Evolutionary conservation across 2,797 vertebrate species (phyloP), one percentile per base, ranked within the genome.

Genomic region (Rhadinocentrus ornatus): DNA sequence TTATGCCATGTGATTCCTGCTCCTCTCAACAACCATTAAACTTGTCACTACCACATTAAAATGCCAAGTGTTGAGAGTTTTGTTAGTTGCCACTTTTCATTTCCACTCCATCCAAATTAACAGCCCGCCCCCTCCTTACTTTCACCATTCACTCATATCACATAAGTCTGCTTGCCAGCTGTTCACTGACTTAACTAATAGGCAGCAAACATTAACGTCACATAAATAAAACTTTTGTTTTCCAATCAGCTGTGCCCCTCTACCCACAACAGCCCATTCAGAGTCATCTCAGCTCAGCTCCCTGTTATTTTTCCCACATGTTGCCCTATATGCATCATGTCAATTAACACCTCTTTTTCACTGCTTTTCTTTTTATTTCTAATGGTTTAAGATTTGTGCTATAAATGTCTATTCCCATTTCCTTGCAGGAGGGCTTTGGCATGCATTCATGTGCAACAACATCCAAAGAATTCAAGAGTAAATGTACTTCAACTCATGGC

Each of bases 211-310:
- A 85, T 41, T 71, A 37, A 66, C 71, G 11, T 22, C 20, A 22
- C 69, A 74, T 76, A 70, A 75, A 78, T 54, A 79, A 86, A 85
- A 85, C 76, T 67, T 83, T 66, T 71, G 65, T 75, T 63, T 67
- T 66, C 37, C 41, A 39, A 12, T 16, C 53, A 13, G 39, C 20
- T 0, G 62, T 52, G 59, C 27, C 59, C 64, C 15, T 54, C 52
- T 26, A 54, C 48, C 22, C 48, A 52, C 48, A 52, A 11, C 22
- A 46, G 20, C 44, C 44, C 6, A 46, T n/a, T 46, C 18, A n/a
- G 44, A 50, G n/a, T 2, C 6, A n/a, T 24, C 48, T 24, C 9
- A 52, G n/a, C 4, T n/a, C 44, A 48, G 3, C 3, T 26, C 50
- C 22, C 50, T 26, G 50, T 53, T 53, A 53, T 26, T 26, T 53